These are phyloP conservation scores for Thalassarche chlororhynchos DNA, from an alignment of 2,113 vertebrate genomes.

Conservation along the genomic window DNA sequence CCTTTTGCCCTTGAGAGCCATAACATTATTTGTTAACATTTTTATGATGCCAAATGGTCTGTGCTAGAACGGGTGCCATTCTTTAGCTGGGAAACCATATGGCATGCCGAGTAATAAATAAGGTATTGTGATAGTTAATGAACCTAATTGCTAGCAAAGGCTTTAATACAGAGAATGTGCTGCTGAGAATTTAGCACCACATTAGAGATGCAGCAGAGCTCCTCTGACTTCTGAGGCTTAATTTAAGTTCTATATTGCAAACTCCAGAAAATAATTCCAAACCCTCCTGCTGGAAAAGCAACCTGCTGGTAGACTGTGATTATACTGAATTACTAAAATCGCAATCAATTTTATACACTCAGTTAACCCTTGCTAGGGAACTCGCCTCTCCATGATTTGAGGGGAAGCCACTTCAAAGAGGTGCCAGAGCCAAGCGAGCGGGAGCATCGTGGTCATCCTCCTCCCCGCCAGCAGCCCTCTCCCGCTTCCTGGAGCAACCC, in stretches of 20 bases:
- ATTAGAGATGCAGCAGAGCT: slow-evolving; percentile 83
- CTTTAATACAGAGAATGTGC: slow-evolving; percentile 84
- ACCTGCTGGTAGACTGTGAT: slow-evolving; percentile 89
- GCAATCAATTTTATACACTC: slow-evolving; percentile 86
- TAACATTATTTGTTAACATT: slow-evolving; percentile 89
- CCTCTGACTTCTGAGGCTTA: slow-evolving; percentile 89
- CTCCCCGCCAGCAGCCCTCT: neutral
- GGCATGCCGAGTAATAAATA: slow-evolving; percentile 85
- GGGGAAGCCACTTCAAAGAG: neutral
- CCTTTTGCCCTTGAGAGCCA: slow-evolving; percentile 83
- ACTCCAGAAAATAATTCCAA: slow-evolving; percentile 89
- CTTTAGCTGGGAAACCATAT: slow-evolving; percentile 88
- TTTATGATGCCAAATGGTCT: slow-evolving; percentile 89
- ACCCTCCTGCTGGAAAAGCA: slow-evolving; percentile 89
- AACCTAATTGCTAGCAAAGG: slow-evolving; percentile 87
- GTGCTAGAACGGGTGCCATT: slow-evolving; percentile 81
- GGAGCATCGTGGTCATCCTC: neutral
- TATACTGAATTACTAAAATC: slow-evolving; percentile 89
- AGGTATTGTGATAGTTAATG: slow-evolving; percentile 91
- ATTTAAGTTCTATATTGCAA: slow-evolving; percentile 92
- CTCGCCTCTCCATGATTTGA: neutral
- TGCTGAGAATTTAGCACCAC: slow-evolving; percentile 88
- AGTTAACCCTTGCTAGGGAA: slow-evolving; percentile 81
- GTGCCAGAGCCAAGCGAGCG: neutral
- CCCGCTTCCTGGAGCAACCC: neutral